Evolutionary conservation across 2,888 invertebrate genomes (phyloP).

Genomic region (Zygogramma bicolorata): DNA sequence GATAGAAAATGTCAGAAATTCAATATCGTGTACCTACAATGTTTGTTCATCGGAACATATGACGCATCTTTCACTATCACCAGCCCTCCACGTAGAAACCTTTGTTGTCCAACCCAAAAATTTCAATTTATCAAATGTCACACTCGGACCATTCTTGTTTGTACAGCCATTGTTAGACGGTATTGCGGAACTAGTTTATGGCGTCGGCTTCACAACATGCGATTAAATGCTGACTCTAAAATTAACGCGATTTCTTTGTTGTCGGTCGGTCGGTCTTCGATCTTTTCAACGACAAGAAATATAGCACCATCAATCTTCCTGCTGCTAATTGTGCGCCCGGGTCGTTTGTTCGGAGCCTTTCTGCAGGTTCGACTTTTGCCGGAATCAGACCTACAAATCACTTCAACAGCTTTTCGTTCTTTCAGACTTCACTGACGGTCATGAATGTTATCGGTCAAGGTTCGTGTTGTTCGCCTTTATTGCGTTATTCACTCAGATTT

Average conservation of each 20-base stretch:
- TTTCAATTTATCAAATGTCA: slow-evolving; percentile 30
- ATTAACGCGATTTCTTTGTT: slow-evolving; percentile 55
- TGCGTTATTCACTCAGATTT: neutral
- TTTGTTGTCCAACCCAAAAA: slow-evolving; percentile 18
- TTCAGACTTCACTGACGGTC: slow-evolving; percentile 30
- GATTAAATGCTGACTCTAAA: slow-evolving; percentile 52
- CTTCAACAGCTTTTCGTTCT: slow-evolving; percentile 40
- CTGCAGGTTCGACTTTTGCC: slow-evolving; percentile 48
- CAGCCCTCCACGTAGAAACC: neutral
- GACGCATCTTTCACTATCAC: neutral
- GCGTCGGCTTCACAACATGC: slow-evolving; percentile 37
- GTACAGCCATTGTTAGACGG: slow-evolving; percentile 28
- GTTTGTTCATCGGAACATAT: neutral
- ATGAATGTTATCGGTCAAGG: slow-evolving; percentile 32
- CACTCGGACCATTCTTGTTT: slow-evolving; percentile 32
- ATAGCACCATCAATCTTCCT: slow-evolving; percentile 61
- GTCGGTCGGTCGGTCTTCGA: slow-evolving; percentile 45
- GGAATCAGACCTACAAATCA: slow-evolving; percentile 51
- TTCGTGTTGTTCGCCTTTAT: slow-evolving; percentile 9
- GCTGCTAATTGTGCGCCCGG: slow-evolving; percentile 61
- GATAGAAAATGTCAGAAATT: too few species aligned
- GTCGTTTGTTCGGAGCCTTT: slow-evolving; percentile 54
- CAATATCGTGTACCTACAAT: neutral
- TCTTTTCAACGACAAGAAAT: slow-evolving; percentile 56
- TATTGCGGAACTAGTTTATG: slow-evolving; percentile 41